Base-by-base conservation (phyloP, 2,888 invertebrate species). In the Gasteruption jaculator region DNA sequence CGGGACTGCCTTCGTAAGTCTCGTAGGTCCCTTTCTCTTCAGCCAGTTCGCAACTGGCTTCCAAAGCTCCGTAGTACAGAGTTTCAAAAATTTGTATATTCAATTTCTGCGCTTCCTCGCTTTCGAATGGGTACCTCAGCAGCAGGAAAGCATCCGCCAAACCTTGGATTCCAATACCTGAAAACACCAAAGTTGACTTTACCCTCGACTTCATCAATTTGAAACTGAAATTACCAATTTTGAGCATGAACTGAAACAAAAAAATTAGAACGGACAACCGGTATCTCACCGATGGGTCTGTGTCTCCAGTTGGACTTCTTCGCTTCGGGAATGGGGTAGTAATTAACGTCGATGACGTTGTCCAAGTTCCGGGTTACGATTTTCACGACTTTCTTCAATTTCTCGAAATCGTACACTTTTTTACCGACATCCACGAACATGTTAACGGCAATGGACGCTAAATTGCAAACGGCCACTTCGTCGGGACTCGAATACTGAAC, bases 1-100 rank as follows among this genome's bases (percentile, higher is more conserved):
- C 89, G 5, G 99, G 99, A 50, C 83, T 83, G 5, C 96, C 97
- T 56, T 79, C 73, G 60, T 96, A 99, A 0, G 94, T 91, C 61
- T 91, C 86, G 68, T 99, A 99, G 0, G 86, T 74, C 5, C 97
- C 96, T 29, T 79, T 63, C 60, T 81, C 79, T 65, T 88, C 81
- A 2, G 97, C 93, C 44, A 97, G 71, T 71, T 97, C 95, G 72
- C 91, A 93, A 67, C 94, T 95, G 0, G 94, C 89, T 71, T 97
- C 95, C 46, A 99, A 72, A 0, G 97, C 93, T n/a, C 89, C 93
- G 72, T 87, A 94, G 69, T 99, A 99, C 52, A 99, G 84, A 0
- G 96, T 96, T 76, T 99, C 97, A 72, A 99, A 99, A 54, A 99
- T 95, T 66, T 94, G 86, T 54, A 84, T 86, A 72, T 99, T 99